Base-by-base conservation (phyloP, 2,113 vertebrate species). In the Neomonachus schauinslandi region DNA sequence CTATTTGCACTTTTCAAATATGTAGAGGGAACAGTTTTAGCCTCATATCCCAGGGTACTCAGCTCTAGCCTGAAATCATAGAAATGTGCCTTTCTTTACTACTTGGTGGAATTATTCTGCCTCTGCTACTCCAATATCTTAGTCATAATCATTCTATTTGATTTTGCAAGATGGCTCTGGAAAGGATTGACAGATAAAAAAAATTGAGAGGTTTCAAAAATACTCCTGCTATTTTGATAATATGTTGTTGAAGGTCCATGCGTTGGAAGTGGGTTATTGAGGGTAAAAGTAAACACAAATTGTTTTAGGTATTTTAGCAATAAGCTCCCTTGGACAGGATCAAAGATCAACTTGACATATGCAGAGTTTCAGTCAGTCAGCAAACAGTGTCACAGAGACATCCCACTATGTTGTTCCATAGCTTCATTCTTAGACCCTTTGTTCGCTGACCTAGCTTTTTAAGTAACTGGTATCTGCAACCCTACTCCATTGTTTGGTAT, bases 111-210 rank as follows among this genome's bases (percentile, higher is more conserved):
- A 92, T 92, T 82, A 81, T 59, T 94, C 46, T 81, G 19, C 12
- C 28, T 33, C 36, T 80, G 63, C 51, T 83, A 39, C 79, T 53
- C 10, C 14, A 92, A 5, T 85, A 77, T 67, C 8, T 31, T 95
- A n/a, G 53, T 74, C 95, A n/a, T 77, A 95, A 79, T 61, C 59
- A 46, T 94, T 91, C 36, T 84, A 15, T 83, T 81, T 97, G 94
- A 67, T 94, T 97, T 90, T 97, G 55, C 51, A 81, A 72, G 72
- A 81, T 98, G 72, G 28, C 42, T 92, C 69, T 89, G 84, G 67
- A 90, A 13, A 87, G 33, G 89, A 95, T 0, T 92, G 63, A 65
- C 16, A 89, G 24, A 39, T 36, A 26, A 51, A 42, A 69, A 85
- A 95, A 89, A 19, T 36, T 61, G 71, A 67, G 33, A 83, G 19